Conservation (phyloP, 2,888 invertebrate genomes). For the Antitype chi region DNA sequence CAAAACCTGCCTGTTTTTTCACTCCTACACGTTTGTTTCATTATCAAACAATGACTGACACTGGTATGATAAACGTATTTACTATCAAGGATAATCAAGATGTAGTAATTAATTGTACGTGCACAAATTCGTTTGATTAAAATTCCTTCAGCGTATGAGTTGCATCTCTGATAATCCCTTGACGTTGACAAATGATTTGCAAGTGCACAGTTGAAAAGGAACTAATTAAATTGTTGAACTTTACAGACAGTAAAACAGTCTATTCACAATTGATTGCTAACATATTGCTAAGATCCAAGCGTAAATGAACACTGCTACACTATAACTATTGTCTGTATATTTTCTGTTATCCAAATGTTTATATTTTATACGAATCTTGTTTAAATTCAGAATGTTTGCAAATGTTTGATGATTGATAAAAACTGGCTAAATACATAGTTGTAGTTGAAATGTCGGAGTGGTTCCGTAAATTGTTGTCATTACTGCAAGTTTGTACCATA, state of each 20-base stretch:
- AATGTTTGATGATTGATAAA: slow-evolving; percentile 41
- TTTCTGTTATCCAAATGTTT: slow-evolving; percentile 27
- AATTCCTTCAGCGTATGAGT: slow-evolving; percentile 58
- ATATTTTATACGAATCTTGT: slow-evolving; percentile 12
- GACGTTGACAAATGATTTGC: slow-evolving; percentile 67
- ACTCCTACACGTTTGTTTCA: slow-evolving; percentile 13
- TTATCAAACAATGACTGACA: background rate
- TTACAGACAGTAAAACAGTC: slow-evolving; percentile 33
- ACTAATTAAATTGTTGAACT: slow-evolving; percentile 50
- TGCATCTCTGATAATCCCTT: slow-evolving; percentile 57
- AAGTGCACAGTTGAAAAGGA: slow-evolving; percentile 38
- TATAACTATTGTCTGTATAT: slow-evolving; percentile 21
- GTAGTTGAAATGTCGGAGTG: slow-evolving; percentile 5
- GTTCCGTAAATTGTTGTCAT: slow-evolving; percentile 21
- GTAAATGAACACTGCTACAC: slow-evolving; percentile 27
- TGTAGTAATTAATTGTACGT: slow-evolving; percentile 47
- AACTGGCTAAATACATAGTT: slow-evolving; percentile 12
- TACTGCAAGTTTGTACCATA: slow-evolving; percentile 16
- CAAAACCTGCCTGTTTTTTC: slow-evolving; percentile 6
- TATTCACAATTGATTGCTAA: slow-evolving; percentile 32
- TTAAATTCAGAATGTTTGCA: slow-evolving; percentile 29
- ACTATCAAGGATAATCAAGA: slow-evolving; percentile 19
- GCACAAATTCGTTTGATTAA: slow-evolving; percentile 59
- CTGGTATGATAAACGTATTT: slow-evolving; percentile 4
- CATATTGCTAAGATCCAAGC: slow-evolving; percentile 16